Base-by-base conservation (phyloP, 2,797 vertebrate species). In the Danio albolineatus region DNA sequence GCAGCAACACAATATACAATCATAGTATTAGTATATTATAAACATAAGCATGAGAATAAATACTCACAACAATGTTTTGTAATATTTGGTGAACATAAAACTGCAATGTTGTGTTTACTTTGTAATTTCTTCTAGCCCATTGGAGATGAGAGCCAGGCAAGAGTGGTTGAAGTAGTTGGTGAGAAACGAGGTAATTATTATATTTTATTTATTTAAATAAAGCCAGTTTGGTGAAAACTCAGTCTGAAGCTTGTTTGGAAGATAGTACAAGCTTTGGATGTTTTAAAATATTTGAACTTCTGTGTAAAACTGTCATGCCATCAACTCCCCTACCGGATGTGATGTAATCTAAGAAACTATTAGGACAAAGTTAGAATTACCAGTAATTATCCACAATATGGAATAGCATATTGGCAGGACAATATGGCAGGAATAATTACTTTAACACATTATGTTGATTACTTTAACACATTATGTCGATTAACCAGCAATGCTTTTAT, bases 101-200 rank as follows among this genome's bases (percentile, higher is more conserved):
- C 0, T 28, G 17, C 8, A 21, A 49, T 14, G 36, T 16, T 70
- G 49, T 71, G 36, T 28, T 21, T 46, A 1, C 41, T 64, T 17
- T 12, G 9, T 79, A 4, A 51, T 21, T 0, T 59, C 10, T n/a
- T 75, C 43, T 14, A 98, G 97, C 96, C 96, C 0, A 2, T 95
- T 0, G 97, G 97, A 76, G 95, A 97, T 0, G 95, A 98, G 91
- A 97, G 94, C 76, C 94, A 96, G 66, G 96, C 96, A 0, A 94
- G 67, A 1, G 92, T 97, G 83, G 72, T 96, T 65, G 95, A 95
- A 41, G 81, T 94, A 12, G 88, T 96, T 0, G 96, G 96, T 8
- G 83, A 93, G 81, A 97, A 95, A 85, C 93, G 92, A 90, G 95
- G 97, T 98, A 86, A 84, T 13, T 51, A 10, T 51, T 28, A 28